phyloP scores from a whole-genome alignment of 2,113 vertebrate species.

The Tragelaphus buxtoni region DNA sequence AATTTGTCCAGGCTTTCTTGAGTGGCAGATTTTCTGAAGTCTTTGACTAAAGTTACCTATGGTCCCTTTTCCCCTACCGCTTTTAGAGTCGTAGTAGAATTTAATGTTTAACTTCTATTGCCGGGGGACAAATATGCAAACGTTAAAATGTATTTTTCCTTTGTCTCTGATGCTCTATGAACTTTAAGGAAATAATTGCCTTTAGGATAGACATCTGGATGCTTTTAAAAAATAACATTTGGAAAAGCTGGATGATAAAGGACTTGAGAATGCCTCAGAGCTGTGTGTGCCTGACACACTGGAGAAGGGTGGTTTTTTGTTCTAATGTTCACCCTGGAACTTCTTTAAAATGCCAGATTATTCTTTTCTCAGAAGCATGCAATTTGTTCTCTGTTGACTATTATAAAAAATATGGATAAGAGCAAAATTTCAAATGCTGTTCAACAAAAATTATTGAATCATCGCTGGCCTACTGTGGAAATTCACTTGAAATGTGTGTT shows the following conservation, averaged over 20 bases:
- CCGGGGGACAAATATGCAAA: background rate
- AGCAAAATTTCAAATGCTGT: conserved; percentile 17
- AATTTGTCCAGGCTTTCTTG: background rate
- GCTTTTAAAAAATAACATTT: background rate
- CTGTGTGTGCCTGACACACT: background rate
- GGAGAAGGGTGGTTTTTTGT: background rate
- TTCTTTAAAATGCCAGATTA: background rate
- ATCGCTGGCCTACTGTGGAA: background rate
- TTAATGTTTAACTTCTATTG: background rate
- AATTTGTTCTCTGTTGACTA: conserved; percentile 10
- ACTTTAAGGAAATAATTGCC: conserved; percentile 11
- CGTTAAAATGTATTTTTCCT: background rate
- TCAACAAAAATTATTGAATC: conserved; percentile 23
- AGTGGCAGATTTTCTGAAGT: background rate
- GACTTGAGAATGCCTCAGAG: background rate
- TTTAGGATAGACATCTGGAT: conserved; percentile 34
- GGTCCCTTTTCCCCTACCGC: too few relatives aligned
- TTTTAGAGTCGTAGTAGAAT: background rate
- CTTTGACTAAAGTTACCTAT: background rate
- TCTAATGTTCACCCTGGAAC: background rate
- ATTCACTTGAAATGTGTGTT: background rate
- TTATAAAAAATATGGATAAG: conserved; percentile 32
- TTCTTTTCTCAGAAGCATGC: background rate
- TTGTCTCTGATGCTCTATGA: background rate
- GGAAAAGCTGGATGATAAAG: background rate